phyloP scores from a whole-genome alignment of 2,113 vertebrate genomes.

The Zapus hudsonius region DNA sequence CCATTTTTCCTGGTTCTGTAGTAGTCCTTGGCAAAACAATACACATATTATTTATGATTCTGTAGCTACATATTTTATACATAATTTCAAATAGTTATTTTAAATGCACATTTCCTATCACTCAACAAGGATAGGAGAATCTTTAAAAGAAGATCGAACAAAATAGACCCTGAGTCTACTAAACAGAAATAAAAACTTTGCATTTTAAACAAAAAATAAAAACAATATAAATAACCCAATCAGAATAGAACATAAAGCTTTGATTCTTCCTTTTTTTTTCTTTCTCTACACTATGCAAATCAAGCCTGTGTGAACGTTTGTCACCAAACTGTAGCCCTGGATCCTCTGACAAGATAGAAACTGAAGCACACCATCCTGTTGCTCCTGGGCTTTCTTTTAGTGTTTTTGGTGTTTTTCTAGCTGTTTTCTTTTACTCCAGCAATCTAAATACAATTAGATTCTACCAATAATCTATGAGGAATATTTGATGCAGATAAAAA shows the following conservation, averaged over 20 bases:
- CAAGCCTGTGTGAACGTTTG: slow-evolving; percentile 12
- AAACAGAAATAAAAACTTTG: background rate
- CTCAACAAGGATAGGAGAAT: background rate
- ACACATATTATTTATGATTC: background rate
- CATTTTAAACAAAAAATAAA: slow-evolving; percentile 25
- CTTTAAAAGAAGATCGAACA: slow-evolving; percentile 12
- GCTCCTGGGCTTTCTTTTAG: background rate
- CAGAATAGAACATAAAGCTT: slow-evolving; percentile 12
- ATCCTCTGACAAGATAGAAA: slow-evolving; percentile 29
- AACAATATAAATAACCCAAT: background rate
- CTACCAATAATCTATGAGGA: background rate
- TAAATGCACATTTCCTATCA: background rate
- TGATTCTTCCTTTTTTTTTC: background rate
- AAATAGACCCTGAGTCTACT: background rate
- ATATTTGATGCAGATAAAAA: background rate
- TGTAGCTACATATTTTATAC: background rate
- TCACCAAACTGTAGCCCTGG: background rate
- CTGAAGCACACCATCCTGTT: background rate
- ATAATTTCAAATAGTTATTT: slow-evolving; percentile 40
- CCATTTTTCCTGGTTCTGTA: background rate
- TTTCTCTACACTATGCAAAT: slow-evolving; percentile 17
- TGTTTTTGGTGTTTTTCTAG: background rate
- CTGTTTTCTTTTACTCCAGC: slow-evolving; percentile 12
- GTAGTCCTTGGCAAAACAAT: background rate
- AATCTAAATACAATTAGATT: background rate